phyloP scores from a whole-genome alignment of 2,113 vertebrate species.

The Bostrychus sinensis region DNA sequence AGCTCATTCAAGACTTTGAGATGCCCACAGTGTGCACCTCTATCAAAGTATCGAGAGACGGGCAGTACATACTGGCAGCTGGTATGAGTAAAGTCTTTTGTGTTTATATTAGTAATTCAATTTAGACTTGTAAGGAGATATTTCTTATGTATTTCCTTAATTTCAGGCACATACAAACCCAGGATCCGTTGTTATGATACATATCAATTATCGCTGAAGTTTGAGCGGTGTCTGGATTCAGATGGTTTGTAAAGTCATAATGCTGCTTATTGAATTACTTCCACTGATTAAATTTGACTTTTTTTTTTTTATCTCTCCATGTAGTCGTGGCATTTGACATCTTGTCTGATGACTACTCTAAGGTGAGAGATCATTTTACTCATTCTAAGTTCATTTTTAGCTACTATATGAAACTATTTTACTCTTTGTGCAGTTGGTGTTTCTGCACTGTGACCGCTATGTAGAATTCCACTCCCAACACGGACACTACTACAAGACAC shows the following conservation, averaged over 20 bases:
- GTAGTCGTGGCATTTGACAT: conserved; percentile 95
- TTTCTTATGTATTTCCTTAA: background rate
- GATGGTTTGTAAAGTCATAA: conserved; percentile 81
- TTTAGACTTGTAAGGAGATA: background rate
- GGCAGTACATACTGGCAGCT: conserved; percentile 93
- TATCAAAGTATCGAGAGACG: conserved; percentile 93
- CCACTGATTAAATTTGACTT: conserved; percentile 4
- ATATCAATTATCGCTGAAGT: conserved; percentile 95
- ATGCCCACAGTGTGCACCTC: conserved; percentile 96
- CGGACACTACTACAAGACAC: conserved; percentile 93
- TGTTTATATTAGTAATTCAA: background rate
- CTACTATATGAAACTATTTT: background rate
- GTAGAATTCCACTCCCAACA: conserved; percentile 97
- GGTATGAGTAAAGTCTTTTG: conserved; percentile 70
- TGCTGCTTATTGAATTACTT: rapidly evolving
- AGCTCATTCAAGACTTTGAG: conserved; percentile 98
- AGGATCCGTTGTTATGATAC: conserved; percentile 94
- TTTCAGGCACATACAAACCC: conserved; percentile 94
- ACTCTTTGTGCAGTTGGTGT: conserved; percentile 84
- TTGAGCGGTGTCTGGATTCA: conserved; percentile 96
- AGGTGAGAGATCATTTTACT: conserved; percentile 79
- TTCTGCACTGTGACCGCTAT: conserved; percentile 88
- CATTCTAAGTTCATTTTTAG: background rate
- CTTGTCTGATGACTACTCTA: conserved; percentile 98
- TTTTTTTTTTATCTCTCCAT: conserved; percentile 58